Evolutionary conservation across 2,888 invertebrate species (phyloP), one percentile per base, ranked within the genome.

Genomic region (Zhuqinia jingwanae): DNA sequence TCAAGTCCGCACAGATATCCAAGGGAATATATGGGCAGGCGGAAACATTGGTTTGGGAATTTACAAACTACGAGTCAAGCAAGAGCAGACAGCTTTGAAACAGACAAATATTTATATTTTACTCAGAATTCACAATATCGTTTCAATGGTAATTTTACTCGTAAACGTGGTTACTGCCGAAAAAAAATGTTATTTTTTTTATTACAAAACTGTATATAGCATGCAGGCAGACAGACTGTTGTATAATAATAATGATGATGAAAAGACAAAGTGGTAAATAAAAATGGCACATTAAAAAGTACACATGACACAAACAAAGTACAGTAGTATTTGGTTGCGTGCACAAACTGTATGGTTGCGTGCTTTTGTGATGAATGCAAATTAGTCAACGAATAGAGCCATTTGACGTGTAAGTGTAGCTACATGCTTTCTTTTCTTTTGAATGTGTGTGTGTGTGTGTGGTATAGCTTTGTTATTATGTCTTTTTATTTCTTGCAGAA

Each of bases 341-440:
- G 15, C n/a, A n/a, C n/a, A n/a, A n/a, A 27, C 10, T 27, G 10
- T 30, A 2, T 17, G 15, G 47, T 45, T 15, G 15, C 60, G 60
- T 5, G 60, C 20, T 68, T 45, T 68, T 45, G 45, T 22, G 8
- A 22, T 50, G 73, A 50, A 50, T 73, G 50, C 73, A 73, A 73
- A 73, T 20, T 25, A 75, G 53, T 75, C 17, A 50, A 53, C 27
- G 53, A 53, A 75, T 75, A 50, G 50, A 50, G 75, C 30, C 27
- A 75, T 75, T 68, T 68, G 42, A 45, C 68, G 42, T 68, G 68
- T n/a, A n/a, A n/a, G n/a, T n/a, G n/a, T n/a, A n/a, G n/a, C n/a
- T n/a, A n/a, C 68, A 68, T 68, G 68, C 68, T 65, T 65, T 17
- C 22, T n/a, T 15, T 50, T 11, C 5, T 10, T n/a, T n/a, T 50